Evolutionary conservation across 1,140 invertebrate genomes (phyloP).

Genomic region (Rhizoglyphus robini): DNA sequence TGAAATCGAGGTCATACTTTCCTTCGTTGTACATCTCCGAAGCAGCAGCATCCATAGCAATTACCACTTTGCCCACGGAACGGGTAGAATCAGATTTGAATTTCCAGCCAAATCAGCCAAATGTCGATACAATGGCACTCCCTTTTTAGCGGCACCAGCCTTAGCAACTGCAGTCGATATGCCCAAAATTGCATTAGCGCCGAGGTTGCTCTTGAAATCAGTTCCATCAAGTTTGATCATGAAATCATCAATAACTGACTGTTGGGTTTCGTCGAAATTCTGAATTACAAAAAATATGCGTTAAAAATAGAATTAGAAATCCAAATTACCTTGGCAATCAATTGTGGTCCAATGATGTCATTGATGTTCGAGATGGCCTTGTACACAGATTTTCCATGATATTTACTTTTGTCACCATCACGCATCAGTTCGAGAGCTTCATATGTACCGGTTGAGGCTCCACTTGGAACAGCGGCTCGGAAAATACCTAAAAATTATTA

Average conservation of each 20-base stretch:
- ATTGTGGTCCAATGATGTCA: slow-evolving; percentile 61
- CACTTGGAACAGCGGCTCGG: slow-evolving; percentile 90
- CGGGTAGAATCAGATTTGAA: slow-evolving; percentile 74
- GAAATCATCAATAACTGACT: slow-evolving; percentile 82
- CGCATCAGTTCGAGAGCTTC: slow-evolving; percentile 93
- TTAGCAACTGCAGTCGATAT: slow-evolving; percentile 90
- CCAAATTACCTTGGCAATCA: slow-evolving; percentile 46
- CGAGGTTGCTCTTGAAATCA: slow-evolving; percentile 75
- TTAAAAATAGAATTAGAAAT: neutral
- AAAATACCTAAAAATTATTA: slow-evolving; percentile 51
- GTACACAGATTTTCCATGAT: slow-evolving; percentile 86
- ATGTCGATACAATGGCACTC: slow-evolving; percentile 70
- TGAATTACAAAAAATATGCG: slow-evolving; percentile 36
- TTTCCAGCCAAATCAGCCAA: slow-evolving; percentile 73
- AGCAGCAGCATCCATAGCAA: slow-evolving; percentile 98
- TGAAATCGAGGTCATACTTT: slow-evolving; percentile 94
- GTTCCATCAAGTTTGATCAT: slow-evolving; percentile 87
- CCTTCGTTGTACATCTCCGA: slow-evolving; percentile 81
- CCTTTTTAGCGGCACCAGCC: slow-evolving; percentile 87
- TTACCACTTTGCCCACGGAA: slow-evolving; percentile 86
- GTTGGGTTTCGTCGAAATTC: slow-evolving; percentile 80
- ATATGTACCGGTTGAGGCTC: slow-evolving; percentile 90
- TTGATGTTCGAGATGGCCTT: slow-evolving; percentile 90
- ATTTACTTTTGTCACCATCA: slow-evolving; percentile 73
- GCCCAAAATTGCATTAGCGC: slow-evolving; percentile 94